phyloP scores from a whole-genome alignment of 92 coral and sea anemone genomes.

The Epizoanthus stellaris region DNA sequence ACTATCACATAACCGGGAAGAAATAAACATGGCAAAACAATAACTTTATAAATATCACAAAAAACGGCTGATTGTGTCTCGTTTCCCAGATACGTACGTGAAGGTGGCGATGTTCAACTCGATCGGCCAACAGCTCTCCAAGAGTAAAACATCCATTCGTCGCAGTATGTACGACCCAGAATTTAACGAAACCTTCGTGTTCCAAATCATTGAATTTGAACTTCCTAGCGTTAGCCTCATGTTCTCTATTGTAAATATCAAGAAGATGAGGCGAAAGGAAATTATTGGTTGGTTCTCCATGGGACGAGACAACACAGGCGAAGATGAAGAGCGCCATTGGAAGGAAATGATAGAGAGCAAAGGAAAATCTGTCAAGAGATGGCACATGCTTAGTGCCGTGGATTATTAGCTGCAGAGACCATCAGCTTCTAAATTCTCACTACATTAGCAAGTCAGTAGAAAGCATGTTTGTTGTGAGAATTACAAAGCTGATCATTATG shows the following conservation, averaged over 20 bases:
- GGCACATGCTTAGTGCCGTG: slow-evolving; percentile 98
- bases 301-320: slow-evolving; percentile 98
- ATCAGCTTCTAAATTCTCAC: background rate
- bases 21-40: background rate
- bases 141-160: slow-evolving; percentile 98
- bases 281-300: slow-evolving; percentile 99
- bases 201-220: slow-evolving; percentile 99
- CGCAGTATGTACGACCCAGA: slow-evolving; percentile 99
- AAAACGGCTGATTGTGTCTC: background rate
- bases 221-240: slow-evolving; percentile 98
- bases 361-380: slow-evolving; percentile 89
- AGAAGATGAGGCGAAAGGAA: slow-evolving; percentile 98
- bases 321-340: slow-evolving; percentile 98
- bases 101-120: slow-evolving; percentile 99
- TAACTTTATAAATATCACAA: background rate
- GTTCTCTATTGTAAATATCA: slow-evolving; percentile 97
- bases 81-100: slow-evolving; percentile 89
- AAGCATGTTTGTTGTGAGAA: too few species aligned
- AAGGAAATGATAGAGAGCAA: slow-evolving; percentile 92
- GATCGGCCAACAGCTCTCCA: slow-evolving; percentile 98
- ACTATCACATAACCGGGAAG: background rate
- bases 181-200: slow-evolving; percentile 97
- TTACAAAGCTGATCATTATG: too few species aligned
- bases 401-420: slow-evolving; percentile 59
- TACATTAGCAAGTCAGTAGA: slow-evolving; percentile 10